Evolutionary conservation across 2,888 invertebrate genomes (phyloP), one percentile per base, ranked within the genome.

Genomic region (Lasioglossum vierecki): DNA sequence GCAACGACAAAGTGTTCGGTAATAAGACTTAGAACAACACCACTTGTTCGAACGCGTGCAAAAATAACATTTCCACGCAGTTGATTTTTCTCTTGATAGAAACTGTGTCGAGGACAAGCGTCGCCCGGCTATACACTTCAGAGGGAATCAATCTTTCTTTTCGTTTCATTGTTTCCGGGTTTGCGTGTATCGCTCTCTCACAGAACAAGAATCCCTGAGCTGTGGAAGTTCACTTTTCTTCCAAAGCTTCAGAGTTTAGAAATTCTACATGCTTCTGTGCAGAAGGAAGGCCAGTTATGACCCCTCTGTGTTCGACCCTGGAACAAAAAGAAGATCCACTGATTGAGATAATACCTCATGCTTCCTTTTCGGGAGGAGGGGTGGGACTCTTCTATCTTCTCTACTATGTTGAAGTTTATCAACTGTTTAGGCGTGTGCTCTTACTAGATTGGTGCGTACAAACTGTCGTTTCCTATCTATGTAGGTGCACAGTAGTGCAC

Each of bases 221-320:
- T 46, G 22, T n/a, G 39, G 57, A 18, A 39, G 63, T n/a, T 46
- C 57, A 63, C 30, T 39, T 18, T 49, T 76, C 79, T 30, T 46
- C 73, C 76, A 74, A 74, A 35, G 73, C 75, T 74, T 57, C 75
- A 78, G 76, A 46, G 75, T 63, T 68, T 66, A 73, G 46, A 76
- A 70, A 71, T 81, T 73, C 79, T 81, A 82, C 76, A 83, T 72
- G 76, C 80, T 46, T 77, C 63, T 72, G 72, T 91, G 85, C 92
- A 84, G 89, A 41, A 93, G 92, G 85, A 92, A 85, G 75, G 90
- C 90, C 78, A 93, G 92, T 93, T 93, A 93, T 84, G 90, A 90
- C 74, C 87, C 91, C 73, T 92, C 92, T 60, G 85, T 78, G 72
- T 92, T 91, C 70, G 90, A 85, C 78, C 86, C 94, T 94, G 90